Conservation (phyloP, 2,113 vertebrate genomes). For the Hepsetus odoe region DNA sequence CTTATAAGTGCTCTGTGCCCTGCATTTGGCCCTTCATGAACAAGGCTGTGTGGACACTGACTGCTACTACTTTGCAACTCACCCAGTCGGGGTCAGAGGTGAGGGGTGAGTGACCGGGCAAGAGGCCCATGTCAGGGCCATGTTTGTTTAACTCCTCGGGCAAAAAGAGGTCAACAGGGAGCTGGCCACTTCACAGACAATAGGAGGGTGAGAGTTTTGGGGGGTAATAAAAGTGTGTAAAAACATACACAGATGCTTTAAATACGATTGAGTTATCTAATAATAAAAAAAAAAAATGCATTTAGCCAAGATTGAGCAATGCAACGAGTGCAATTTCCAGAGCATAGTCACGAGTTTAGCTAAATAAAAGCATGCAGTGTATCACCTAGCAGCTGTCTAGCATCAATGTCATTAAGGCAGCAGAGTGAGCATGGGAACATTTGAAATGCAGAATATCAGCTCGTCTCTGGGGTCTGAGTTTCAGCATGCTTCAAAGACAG, state of each 20-base stretch:
- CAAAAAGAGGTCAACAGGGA: constrained; percentile 33
- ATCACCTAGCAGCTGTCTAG: constrained; percentile 41
- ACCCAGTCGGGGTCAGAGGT: constrained; percentile 51
- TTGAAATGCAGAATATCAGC: constrained; percentile 50
- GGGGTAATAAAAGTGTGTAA: background rate
- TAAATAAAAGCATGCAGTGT: constrained; percentile 29
- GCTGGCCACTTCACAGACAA: constrained; percentile 40
- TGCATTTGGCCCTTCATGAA: constrained; percentile 28
- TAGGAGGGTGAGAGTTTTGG: constrained; percentile 27
- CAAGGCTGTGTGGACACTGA: background rate
- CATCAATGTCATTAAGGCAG: constrained; percentile 42
- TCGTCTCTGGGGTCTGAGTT: constrained; percentile 43
- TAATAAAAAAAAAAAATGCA: background rate
- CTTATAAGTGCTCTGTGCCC: background rate
- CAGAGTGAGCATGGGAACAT: constrained; percentile 45
- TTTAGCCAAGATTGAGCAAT: background rate
- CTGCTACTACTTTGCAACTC: constrained; percentile 39
- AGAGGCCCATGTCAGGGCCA: constrained; percentile 35
- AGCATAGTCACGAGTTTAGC: constrained; percentile 16
- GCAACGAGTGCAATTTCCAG: constrained; percentile 8
- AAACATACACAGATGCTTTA: constrained; percentile 19
- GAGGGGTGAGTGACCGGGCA: constrained; percentile 58
- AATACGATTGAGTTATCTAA: background rate
- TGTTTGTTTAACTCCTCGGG: constrained; percentile 57
- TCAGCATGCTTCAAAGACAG: constrained; percentile 43